Evolutionary conservation across 1,140 invertebrate genomes (phyloP), one percentile per base, ranked within the genome.

Genomic region (Diachasma alloeum): DNA sequence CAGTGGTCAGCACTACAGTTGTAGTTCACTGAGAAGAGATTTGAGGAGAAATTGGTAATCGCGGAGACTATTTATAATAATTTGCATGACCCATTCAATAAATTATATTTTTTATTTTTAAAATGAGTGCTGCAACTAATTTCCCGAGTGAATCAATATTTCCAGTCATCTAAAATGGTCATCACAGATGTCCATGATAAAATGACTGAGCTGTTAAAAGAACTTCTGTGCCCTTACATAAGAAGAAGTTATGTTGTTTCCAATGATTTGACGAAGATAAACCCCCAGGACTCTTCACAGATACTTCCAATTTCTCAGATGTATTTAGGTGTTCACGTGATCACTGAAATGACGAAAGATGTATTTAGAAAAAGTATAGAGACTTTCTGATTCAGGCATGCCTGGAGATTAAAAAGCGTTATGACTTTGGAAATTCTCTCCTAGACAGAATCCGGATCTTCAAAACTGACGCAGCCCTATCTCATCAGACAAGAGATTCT

Each of bases 1-100:
- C 81, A 83, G 48, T 84, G 81, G 79, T 77, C 81, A 3, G 74
- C 81, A 10, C 56, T 86, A 17, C 76, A 59, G 10, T 46, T 84
- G 10, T 85, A 74, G 79, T 84, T 82, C 53, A 26, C 66, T n/a
- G 59, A 78, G n/a, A 56, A 67, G 24, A 26, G 19, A 24, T 39
- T 44, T 22, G 39, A 48, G 10, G 13, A 72, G 13, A 26, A 44
- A 15, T 24, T 72, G 19, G 42, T 36, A 0, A n/a, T 24, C 36
- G 74, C 42, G 10, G 69, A 63, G 13, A 44, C 44, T 56, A 66
- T 76, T 44, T 8, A 31, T 19, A 39, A 44, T 11, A 53, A 9
- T 8, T 72, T 71, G 15, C 19, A n/a, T 36, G 53, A 76, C 63
- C 56, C 72, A 13, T 74, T 79, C 39, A 44, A 46, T 3, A 71